Conservation (phyloP, 2,113 vertebrate species). For the Caracal caracal region DNA sequence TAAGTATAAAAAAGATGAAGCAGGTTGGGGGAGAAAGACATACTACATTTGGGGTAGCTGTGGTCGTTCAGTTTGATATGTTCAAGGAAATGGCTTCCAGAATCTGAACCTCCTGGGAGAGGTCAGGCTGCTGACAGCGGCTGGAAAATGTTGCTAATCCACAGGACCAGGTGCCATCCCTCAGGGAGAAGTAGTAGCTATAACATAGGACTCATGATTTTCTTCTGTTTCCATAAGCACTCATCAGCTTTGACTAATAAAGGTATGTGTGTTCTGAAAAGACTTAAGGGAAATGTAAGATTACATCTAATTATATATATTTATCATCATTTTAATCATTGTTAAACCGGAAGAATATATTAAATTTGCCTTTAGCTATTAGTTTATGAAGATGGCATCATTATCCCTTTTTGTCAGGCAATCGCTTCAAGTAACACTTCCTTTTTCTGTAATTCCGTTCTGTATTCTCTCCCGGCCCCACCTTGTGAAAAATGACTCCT, state of each 20-base stretch:
- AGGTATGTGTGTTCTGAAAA: background rate
- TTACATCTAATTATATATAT: background rate
- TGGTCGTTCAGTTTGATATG: background rate
- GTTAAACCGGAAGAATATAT: background rate
- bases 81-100: background rate
- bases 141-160: background rate
- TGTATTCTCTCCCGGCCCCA: background rate
- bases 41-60: background rate
- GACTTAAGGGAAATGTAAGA: background rate
- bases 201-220: background rate
- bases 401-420: background rate
- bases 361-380: background rate
- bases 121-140: background rate
- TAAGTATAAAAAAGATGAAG: background rate
- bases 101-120: background rate
- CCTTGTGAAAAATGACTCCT: background rate
- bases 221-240: background rate
- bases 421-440: background rate
- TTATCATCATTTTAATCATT: background rate
- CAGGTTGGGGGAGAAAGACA: background rate
- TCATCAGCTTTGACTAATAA: background rate
- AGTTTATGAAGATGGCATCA: background rate
- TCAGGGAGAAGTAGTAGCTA: background rate
- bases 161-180: background rate
- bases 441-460: background rate